Percentiles rank a stretch among this genome's conserved stretches.
These are phyloP conservation scores for Achroia grisella DNA, from an alignment of 1,140 invertebrate species.

Conservation along the genomic window DNA sequence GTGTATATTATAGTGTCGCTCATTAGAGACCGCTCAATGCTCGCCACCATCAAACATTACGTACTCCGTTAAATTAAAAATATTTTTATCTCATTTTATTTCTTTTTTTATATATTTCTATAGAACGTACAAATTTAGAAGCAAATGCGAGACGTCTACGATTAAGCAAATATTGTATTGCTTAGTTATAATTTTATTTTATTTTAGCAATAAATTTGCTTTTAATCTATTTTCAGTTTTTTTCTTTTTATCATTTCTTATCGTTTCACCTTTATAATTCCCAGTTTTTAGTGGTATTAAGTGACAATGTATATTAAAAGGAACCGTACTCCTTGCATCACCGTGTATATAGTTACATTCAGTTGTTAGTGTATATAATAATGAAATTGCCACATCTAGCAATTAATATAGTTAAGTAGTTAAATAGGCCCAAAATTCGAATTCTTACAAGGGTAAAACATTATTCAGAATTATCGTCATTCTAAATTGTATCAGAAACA, in stretches of 20 bases:
- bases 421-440: constrained; percentile 39
- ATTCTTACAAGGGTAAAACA: constrained; percentile 35
- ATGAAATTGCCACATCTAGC: constrained; percentile 35
- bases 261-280: constrained; percentile 37
- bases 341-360: constrained; percentile 49
- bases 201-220: constrained; percentile 75
- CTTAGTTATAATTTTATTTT: constrained; percentile 70
- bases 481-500: constrained; percentile 31
- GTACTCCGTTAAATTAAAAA: neutral
- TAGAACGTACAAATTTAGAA: constrained; percentile 53
- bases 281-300: constrained; percentile 31
- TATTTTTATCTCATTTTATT: constrained; percentile 8
- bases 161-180: constrained; percentile 59
- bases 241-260: constrained; percentile 60
- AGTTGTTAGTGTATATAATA: constrained; percentile 49
- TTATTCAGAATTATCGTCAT: constrained; percentile 40
- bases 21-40: constrained; percentile 37
- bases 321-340: constrained; percentile 74
- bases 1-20: constrained; percentile 34
- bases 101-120: constrained; percentile 38
- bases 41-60: neutral
- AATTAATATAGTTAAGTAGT: constrained; percentile 30
- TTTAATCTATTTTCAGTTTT: constrained; percentile 63
- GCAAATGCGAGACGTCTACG: constrained; percentile 33
- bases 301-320: constrained; percentile 62